Evolutionary conservation across 2,113 vertebrate genomes (phyloP), one percentile per base, ranked within the genome.

Genomic region (Cynopterus brachyotis): DNA sequence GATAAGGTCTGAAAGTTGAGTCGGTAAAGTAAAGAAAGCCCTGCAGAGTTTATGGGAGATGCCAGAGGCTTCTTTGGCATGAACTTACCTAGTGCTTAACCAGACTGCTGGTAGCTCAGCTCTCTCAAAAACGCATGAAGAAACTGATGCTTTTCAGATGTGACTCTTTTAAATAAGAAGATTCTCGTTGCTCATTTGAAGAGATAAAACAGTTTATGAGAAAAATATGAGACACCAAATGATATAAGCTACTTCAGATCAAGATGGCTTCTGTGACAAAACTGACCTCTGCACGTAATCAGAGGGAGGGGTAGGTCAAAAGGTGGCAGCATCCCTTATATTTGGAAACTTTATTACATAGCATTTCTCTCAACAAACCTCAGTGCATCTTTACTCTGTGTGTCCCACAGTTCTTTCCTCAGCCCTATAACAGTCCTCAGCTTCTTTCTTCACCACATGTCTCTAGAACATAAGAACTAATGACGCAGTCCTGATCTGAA

Each of bases 391-490:
- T 6, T 24, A 6, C 13, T 70, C n/a, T 1, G 24, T 2, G 17
- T 0, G 0, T 45, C 42, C 90, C 9, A 0, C 10, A 16, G 42
- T 11, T 24, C 15, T 28, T 7, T 66, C 24, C 11, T 57, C 32
- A n/a, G 26, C 59, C 19, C 59, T 17, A 2, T 12, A 4, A 6
- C 2, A 0, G 2, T 3, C 4, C 26, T 17, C n/a, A 28, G 20
- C 30, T 8, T 26, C 45, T 42, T 24, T 37, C 59, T 91, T 35
- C 28, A 9, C 20, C n/a, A 2, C 10, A 0, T 11, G 37, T 62
- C 82, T 59, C 92, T 11, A 0, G 30, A 75, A 30, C 67, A 2
- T 35, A 22, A 28, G 2, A 32, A n/a, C 67, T 15, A 1, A 64
- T 22, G 19, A 15, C 1, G 7, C 15, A 24, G 2, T 70, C 37